A percentile compares a stretch with the other conserved stretches of the same genome.
Conservation (phyloP, 2,797 vertebrate species). For the Syngnathus acus region DNA sequence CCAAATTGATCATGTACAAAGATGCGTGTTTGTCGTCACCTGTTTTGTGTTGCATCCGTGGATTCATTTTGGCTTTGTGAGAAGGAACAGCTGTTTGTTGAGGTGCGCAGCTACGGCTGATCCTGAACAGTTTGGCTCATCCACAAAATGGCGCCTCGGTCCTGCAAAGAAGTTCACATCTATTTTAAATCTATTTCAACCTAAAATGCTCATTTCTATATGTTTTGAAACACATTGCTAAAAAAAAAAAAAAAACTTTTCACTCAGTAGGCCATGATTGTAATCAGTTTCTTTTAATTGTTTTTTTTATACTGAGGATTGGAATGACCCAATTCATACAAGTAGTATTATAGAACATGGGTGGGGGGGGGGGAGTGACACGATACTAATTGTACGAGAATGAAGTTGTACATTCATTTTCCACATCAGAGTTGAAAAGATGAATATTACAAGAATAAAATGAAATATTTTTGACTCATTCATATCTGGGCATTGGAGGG, state of each 20-base stretch:
- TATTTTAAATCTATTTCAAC: conserved; percentile 5
- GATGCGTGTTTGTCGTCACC: neutral
- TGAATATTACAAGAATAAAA: no score
- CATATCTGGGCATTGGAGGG: no score
- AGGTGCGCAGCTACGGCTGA: conserved; percentile 19
- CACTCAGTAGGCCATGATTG: neutral
- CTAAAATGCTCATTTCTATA: neutral
- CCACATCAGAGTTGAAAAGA: no score
- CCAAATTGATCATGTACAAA: no score
- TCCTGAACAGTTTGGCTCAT: conserved; percentile 28
- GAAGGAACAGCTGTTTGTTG: conserved; percentile 29
- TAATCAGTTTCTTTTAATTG: neutral
- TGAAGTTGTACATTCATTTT: no score
- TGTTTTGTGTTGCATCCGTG: neutral
- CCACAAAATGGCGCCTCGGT: conserved; percentile 12
- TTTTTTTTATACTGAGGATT: neutral
- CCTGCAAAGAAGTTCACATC: conserved; percentile 14
- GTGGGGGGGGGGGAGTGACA: no score
- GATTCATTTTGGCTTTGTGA: conserved; percentile 10
- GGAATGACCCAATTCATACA: neutral
- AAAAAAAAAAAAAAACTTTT: neutral
- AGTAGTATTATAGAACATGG: no score
- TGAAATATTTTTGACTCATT: no score
- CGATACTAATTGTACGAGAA: no score
- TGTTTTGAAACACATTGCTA: neutral